Percentiles rank a stretch among this genome's conserved stretches.
Evolutionary conservation across 1,140 invertebrate species (phyloP).

Genomic region (Aphidius gifuensis): DNA sequence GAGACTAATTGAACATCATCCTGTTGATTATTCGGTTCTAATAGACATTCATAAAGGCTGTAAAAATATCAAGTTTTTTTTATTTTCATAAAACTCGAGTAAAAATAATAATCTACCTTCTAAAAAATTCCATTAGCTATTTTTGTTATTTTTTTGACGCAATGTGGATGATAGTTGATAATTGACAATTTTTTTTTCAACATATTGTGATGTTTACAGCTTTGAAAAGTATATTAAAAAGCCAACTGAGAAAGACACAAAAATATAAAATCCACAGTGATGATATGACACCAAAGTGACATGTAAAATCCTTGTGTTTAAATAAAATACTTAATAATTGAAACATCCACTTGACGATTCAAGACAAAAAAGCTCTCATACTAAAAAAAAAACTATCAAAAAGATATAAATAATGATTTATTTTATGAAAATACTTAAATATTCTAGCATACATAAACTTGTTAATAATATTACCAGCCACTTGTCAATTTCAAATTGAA

Average conservation of each 20-base stretch:
- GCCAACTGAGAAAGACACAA: not conserved
- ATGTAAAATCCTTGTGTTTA: constrained; percentile 33
- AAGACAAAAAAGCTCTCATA: no score
- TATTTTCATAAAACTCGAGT: no score
- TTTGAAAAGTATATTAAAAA: not conserved
- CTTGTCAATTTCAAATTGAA: no score
- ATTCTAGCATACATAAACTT: no score
- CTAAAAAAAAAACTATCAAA: no score
- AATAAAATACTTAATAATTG: no score
- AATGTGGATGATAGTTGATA: constrained; percentile 38
- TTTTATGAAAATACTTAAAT: no score
- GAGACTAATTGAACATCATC: constrained; percentile 23
- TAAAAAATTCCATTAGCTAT: constrained; percentile 49
- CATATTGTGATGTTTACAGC: not conserved
- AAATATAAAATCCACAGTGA: constrained; percentile 9
- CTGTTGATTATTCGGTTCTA: constrained; percentile 8
- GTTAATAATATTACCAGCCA: no score
- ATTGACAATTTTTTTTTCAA: constrained; percentile 42
- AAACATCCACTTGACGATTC: no score
- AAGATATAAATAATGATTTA: no score
- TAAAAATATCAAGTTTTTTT: constrained; percentile 32
- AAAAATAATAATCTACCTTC: constrained; percentile 37
- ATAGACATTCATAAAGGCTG: constrained; percentile 7
- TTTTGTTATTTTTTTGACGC: constrained; percentile 17
- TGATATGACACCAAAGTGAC: constrained; percentile 28